A percentile compares a stretch with the other conserved stretches of the same genome.
Evolutionary conservation across 2,113 vertebrate species (phyloP).

Genomic region (Sphaerodactylus townsendi): DNA sequence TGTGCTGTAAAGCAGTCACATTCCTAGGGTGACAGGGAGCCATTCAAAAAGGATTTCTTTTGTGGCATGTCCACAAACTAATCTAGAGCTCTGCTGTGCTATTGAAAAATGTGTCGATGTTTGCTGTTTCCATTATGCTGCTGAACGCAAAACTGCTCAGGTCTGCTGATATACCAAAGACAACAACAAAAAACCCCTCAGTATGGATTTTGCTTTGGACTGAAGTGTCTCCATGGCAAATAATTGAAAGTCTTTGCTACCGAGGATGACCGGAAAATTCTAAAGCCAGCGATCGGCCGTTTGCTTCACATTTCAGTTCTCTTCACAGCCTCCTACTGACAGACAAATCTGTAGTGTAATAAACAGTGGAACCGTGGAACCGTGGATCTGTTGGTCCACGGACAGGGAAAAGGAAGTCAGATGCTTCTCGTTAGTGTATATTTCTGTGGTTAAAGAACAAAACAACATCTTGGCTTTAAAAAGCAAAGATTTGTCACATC

Average conservation of each 20-base stretch:
- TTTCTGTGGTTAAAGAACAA: conserved; percentile 17
- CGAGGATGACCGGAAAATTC: conserved; percentile 44
- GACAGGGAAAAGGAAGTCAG: neutral
- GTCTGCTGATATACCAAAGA: conserved; percentile 40
- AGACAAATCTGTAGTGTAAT: conserved; percentile 43
- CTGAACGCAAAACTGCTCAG: conserved; percentile 45
- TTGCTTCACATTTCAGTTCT: conserved; percentile 24
- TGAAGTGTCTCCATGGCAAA: conserved; percentile 36
- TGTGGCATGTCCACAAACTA: conserved; percentile 26
- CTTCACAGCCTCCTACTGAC: conserved; percentile 39
- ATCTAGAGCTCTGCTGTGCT: neutral
- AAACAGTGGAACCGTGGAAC: conserved; percentile 4
- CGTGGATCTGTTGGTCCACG: neutral
- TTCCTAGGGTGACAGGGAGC: conserved; percentile 6
- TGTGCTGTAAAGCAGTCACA: neutral
- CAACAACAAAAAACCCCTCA: neutral
- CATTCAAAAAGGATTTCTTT: conserved; percentile 40
- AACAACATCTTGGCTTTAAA: neutral
- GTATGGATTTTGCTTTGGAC: conserved; percentile 28
- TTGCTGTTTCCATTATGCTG: conserved; percentile 65
- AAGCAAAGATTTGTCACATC: neutral
- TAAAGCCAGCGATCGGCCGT: conserved; percentile 31
- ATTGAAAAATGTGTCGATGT: conserved; percentile 65
- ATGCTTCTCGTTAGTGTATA: conserved; percentile 12
- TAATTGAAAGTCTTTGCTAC: conserved; percentile 27